A percentile compares a stretch with the other conserved stretches of the same genome.
These are phyloP conservation scores for Heliocidaris tuberculata DNA, from an alignment of 35 echinoderm and acorn worm genomes.

Conservation along the genomic window DNA sequence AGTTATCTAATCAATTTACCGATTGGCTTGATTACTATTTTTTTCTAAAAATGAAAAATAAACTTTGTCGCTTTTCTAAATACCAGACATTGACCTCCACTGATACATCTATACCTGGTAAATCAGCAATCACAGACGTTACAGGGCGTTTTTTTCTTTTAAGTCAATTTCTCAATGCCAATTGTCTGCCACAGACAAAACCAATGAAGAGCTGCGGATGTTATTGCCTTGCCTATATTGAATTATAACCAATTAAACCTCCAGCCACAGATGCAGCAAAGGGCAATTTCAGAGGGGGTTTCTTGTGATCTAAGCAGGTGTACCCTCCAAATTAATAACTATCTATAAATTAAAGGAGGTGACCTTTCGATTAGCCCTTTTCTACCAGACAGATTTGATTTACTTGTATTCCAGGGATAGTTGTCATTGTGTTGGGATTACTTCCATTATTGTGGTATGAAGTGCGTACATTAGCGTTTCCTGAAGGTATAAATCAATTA, in stretches of 20 bases:
- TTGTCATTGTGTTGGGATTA: not conserved
- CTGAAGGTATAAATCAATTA: not conserved
- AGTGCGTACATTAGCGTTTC: not conserved
- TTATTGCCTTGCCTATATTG: not conserved
- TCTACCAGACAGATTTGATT: constrained; percentile 4
- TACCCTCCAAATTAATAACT: not conserved
- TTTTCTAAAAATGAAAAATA: too few species aligned
- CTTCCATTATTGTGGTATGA: not conserved
- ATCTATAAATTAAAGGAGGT: not conserved
- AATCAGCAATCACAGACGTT: too few species aligned
- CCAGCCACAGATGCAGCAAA: not conserved
- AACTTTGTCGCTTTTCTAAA: too few species aligned
- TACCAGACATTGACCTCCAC: too few species aligned
- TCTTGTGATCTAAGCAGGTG: too few species aligned
- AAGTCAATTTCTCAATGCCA: too few species aligned
- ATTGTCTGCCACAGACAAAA: not conserved
- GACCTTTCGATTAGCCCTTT: not conserved
- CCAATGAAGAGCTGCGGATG: not conserved
- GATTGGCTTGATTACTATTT: too few species aligned
- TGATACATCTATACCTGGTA: too few species aligned
- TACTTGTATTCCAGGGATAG: not conserved
- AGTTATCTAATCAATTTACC: too few species aligned
- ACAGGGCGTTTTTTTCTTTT: too few species aligned
- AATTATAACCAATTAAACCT: not conserved
- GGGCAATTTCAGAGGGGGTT: not conserved